These are phyloP conservation scores for Indicator maculatus DNA, from an alignment of 2,113 vertebrate species.

Conservation along the genomic window DNA sequence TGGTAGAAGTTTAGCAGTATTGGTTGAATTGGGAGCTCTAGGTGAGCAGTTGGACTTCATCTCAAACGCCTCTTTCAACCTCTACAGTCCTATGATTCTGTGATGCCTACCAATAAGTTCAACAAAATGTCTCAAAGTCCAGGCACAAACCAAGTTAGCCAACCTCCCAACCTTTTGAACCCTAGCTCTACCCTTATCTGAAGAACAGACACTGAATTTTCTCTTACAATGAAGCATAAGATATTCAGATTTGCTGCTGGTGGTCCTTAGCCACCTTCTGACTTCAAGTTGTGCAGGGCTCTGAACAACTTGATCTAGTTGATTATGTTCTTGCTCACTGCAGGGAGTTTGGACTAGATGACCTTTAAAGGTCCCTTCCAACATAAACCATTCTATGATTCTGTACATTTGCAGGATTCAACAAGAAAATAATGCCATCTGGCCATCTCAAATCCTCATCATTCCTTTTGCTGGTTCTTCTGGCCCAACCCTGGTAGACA, in stretches of 20 bases:
- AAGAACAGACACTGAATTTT: neutral
- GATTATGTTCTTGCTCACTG: neutral
- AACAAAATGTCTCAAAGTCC: neutral
- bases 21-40: too few relatives aligned
- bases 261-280: neutral
- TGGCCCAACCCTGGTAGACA: neutral
- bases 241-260: neutral
- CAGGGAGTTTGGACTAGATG: neutral
- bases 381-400: neutral
- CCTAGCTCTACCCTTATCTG: neutral
- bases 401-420: neutral
- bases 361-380: neutral
- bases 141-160: neutral
- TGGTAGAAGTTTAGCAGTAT: too few relatives aligned
- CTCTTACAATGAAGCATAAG: neutral
- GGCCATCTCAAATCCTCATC: neutral
- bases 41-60: too few relatives aligned
- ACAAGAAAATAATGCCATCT: neutral
- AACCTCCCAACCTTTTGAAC: neutral
- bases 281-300: neutral
- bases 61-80: too few relatives aligned
- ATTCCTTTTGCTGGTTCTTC: neutral
- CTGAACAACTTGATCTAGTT: neutral
- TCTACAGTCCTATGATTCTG: too few relatives aligned
- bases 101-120: neutral